phyloP scores from a whole-genome alignment of 2,888 invertebrate species.

The Eledone cirrhosa region DNA sequence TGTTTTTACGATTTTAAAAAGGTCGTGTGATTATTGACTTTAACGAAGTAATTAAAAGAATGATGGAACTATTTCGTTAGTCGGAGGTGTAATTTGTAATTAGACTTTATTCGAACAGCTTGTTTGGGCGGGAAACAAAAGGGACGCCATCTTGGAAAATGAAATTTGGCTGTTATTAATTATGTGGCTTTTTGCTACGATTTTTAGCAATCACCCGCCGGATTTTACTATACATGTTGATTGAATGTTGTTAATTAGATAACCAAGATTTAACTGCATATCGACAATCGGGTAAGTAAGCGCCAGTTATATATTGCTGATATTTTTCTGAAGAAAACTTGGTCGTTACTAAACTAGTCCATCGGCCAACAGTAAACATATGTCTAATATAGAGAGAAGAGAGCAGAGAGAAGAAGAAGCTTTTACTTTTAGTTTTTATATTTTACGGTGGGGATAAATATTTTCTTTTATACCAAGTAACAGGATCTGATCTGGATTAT shows the following conservation, averaged over 20 bases:
- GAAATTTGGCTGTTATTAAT: slow-evolving; percentile 39
- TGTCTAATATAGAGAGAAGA: no score
- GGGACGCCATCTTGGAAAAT: slow-evolving; percentile 61
- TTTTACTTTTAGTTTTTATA: no score
- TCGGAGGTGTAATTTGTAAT: slow-evolving; percentile 21
- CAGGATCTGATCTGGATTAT: no score
- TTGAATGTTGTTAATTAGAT: slow-evolving; percentile 27
- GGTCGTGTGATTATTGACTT: no score
- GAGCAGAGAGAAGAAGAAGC: no score
- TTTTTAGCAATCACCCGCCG: slow-evolving; percentile 39
- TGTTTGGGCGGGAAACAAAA: slow-evolving; percentile 61
- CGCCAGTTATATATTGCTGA: not conserved
- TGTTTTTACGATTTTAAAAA: no score
- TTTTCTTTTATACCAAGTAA: no score
- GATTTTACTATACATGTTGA: slow-evolving; percentile 33
- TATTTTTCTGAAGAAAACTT: no score
- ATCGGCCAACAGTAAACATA: no score
- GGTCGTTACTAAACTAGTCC: no score
- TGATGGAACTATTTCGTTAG: not conserved
- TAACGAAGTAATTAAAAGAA: no score
- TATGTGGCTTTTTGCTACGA: slow-evolving; percentile 39
- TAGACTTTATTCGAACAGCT: slow-evolving; percentile 44
- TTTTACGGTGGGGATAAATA: no score
- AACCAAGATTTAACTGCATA: slow-evolving; percentile 24
- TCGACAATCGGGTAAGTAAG: slow-evolving; percentile 26